Percentiles rank a stretch among this genome's conserved stretches.
Conservation (phyloP, 2,888 invertebrate genomes). For the Melieria omissa region DNA sequence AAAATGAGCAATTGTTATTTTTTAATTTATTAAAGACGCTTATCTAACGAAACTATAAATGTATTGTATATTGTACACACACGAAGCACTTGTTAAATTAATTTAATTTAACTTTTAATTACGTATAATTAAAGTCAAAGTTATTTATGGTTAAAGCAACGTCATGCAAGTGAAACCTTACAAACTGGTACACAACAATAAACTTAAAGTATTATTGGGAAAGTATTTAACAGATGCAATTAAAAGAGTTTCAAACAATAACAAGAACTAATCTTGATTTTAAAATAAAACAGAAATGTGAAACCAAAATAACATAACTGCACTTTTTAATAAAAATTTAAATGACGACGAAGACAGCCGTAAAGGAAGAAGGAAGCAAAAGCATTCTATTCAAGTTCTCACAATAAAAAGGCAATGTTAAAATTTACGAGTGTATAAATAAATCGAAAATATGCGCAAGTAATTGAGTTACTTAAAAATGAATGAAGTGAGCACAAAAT, state of each 20-base stretch:
- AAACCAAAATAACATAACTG: not conserved
- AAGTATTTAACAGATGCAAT: conserved; percentile 27
- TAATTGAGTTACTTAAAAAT: too few relatives aligned
- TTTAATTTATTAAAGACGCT: conserved; percentile 27
- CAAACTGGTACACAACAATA: conserved; percentile 30
- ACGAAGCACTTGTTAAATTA: conserved; percentile 29
- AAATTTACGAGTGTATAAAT: too few relatives aligned
- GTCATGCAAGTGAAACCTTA: conserved; percentile 20
- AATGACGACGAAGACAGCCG: not conserved
- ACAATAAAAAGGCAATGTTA: too few relatives aligned
- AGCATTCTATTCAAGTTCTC: conserved; percentile 16
- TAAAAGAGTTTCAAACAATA: conserved; percentile 20
- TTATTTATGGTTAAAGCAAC: too few relatives aligned
- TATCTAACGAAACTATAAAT: conserved; percentile 21
- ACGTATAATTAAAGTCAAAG: not conserved
- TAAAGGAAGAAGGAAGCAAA: conserved; percentile 15
- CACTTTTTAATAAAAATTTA: not conserved
- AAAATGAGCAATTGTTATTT: conserved; percentile 24
- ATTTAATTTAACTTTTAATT: conserved; percentile 31
- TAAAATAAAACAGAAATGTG: conserved; percentile 20
- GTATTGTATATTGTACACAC: conserved; percentile 12
- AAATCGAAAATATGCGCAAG: too few relatives aligned
- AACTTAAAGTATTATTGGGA: conserved; percentile 31
- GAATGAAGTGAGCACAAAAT: too few relatives aligned
- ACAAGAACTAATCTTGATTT: not conserved